phyloP scores from a whole-genome alignment of 2,113 vertebrate species.

The Neodontobutis hainanensis region DNA sequence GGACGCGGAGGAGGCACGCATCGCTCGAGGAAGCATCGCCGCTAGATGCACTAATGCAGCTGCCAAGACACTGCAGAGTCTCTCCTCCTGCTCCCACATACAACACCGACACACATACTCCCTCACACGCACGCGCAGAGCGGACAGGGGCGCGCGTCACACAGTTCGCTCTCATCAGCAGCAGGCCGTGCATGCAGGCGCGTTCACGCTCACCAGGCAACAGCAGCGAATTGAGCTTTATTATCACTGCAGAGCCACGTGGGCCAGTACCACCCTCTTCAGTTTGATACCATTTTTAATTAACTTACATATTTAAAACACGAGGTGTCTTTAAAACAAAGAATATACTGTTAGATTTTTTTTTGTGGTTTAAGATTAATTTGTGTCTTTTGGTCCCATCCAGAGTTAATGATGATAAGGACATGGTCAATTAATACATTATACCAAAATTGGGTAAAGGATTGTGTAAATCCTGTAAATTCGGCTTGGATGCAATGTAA shows the following conservation, averaged over 20 bases:
- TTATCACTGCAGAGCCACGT: constrained; percentile 67
- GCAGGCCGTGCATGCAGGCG: constrained; percentile 40
- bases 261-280: constrained; percentile 17
- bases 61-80: constrained; percentile 76
- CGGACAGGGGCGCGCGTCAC: constrained; percentile 54
- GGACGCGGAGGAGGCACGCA: constrained; percentile 57
- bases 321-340: no score
- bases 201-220: constrained; percentile 73
- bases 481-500: no score
- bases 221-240: constrained; percentile 67
- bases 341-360: no score
- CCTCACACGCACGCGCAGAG: constrained; percentile 31
- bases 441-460: no score
- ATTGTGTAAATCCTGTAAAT: no score
- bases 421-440: no score
- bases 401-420: no score
- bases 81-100: constrained; percentile 65
- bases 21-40: constrained; percentile 62
- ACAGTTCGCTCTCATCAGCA: constrained; percentile 30
- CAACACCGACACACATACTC: constrained; percentile 20
- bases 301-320: background rate
- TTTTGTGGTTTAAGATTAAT: no score
- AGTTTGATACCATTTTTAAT: background rate
- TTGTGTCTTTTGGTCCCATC: no score
- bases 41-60: constrained; percentile 70